Evolutionary conservation across 2,113 vertebrate genomes (phyloP), one percentile per base, ranked within the genome.

Genomic region (Corythornis madagascariensis): DNA sequence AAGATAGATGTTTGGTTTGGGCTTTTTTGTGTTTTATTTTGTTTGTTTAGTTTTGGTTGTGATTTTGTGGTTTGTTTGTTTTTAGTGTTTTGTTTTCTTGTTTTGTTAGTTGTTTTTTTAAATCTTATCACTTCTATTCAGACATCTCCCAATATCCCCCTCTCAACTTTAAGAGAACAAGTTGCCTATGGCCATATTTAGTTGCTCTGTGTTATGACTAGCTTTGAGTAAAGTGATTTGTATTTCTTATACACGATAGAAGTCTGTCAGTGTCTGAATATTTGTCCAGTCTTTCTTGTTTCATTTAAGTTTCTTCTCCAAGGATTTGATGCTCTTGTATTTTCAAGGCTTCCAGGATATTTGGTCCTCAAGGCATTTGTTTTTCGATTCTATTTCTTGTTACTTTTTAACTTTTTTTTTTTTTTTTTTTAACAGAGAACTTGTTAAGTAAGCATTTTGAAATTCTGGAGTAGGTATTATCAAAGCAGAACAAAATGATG

Each of bases 231-330:
- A 33, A 6, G 7, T 40, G 10, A 59, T 65, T 85, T 4, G 1
- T 25, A 5, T 20, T 48, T 40, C 15, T 73, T 76, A 15, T 5
- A 20, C 1, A 19, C 12, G 42, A 14, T 2, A 57, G 29, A 53
- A 64, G 6, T 22, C 50, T 56, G 5, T 59, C 43, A 84, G 67
- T 0, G 4, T 14, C 29, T 0, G 1, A 71, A 63, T 19, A 6
- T 50, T 69, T 83, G 10, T 74, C 17, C 20, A 33, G 43, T 56
- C 3, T 43, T 84, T 6, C 50, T 63, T 65, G 13, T 48, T 83
- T 38, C 19, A 19, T 74, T 88, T 83, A 18, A 48, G 5, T 48
- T 76, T 70, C 60, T 87, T 65, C 24, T 86, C 28, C 11, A 53
- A 20, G 11, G 10, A 59, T 77, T 11, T 82, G n/a, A 53, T 6